These are phyloP conservation scores for Lottia scabra DNA, from an alignment of 2,888 invertebrate species.

Conservation along the genomic window DNA sequence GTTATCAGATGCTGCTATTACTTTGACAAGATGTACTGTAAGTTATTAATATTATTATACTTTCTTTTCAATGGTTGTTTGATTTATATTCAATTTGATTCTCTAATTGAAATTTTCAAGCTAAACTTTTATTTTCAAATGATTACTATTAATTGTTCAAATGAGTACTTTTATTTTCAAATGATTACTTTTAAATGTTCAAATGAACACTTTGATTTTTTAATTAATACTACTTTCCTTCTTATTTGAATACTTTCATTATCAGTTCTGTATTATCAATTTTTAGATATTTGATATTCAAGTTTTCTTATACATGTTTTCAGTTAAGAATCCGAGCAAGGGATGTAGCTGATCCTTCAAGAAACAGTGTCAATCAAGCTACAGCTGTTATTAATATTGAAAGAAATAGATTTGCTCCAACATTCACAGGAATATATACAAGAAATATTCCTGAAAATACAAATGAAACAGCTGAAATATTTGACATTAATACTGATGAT, in stretches of 20 bases:
- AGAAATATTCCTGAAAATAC: slow-evolving; percentile 12
- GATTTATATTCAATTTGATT: too few species aligned
- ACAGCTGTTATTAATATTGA: slow-evolving; percentile 24
- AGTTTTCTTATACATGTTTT: neutral
- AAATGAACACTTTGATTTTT: too few species aligned
- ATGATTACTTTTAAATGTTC: too few species aligned
- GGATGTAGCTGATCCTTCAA: slow-evolving; percentile 16
- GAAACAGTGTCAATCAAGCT: slow-evolving; percentile 4
- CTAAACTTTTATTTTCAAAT: too few species aligned
- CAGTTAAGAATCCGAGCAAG: slow-evolving; percentile 14
- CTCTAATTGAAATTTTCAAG: too few species aligned
- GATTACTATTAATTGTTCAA: too few species aligned
- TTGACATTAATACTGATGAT: slow-evolving; percentile 19
- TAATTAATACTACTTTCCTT: too few species aligned
- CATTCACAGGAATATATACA: neutral
- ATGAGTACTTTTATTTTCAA: too few species aligned
- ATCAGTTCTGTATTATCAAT: too few species aligned
- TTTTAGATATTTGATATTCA: too few species aligned
- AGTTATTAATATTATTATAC: neutral
- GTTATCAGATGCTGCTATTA: neutral
- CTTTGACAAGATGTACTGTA: neutral
- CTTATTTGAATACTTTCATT: too few species aligned
- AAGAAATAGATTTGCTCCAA: slow-evolving; percentile 25
- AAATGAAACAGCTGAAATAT: neutral
- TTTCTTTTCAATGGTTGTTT: neutral